Evolutionary conservation across 2,888 invertebrate species (phyloP), one percentile per base, ranked within the genome.

Genomic region (Sussaba pulchella): DNA sequence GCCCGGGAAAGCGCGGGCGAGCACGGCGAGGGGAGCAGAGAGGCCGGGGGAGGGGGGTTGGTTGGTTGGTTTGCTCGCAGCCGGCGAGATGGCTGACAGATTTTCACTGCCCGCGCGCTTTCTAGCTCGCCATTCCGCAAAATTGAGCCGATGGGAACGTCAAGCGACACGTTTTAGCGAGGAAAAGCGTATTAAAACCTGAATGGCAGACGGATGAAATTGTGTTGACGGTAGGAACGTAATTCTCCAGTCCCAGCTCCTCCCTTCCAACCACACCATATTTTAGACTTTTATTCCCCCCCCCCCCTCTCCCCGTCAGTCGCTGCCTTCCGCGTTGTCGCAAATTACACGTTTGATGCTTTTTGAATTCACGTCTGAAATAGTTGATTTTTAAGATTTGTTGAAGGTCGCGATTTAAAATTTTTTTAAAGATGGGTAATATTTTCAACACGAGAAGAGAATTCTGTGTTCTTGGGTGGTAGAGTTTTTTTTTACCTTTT

Each of bases 181-280:
- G 81, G 84, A 82, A 86, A 87, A 88, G 83, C 84, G 80, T 85
- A 86, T 88, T 87, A 88, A 88, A 87, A 86, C 86, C 84, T 84
- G 83, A 85, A 86, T 85, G 82, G 83, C 83, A 82, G 82, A 82
- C 76, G 81, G 81, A 76, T 81, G 78, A 86, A 87, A 87, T 86
- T 85, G 82, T 83, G 84, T 83, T 81, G 84, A 81, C 82, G 82
- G 82, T 83, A 85, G 64, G 75, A 82, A 74, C 84, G 84, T 84
- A 82, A 82, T 85, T 80, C 74, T 72, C 57, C 45, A 41, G 61
- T 69, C 66, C 67, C 26, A 59, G 67, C 43, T 43, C 9, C 57
- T 31, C 31, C 57, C 31, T 57, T 36, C 57, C 36, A 31, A 10
- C n/a, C 57, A 14, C 57, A 6, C 57, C 57, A 57, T 26, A 57